These are phyloP conservation scores for Anastrepha obliqua DNA, from an alignment of 1,140 invertebrate genomes.

Conservation along the genomic window DNA sequence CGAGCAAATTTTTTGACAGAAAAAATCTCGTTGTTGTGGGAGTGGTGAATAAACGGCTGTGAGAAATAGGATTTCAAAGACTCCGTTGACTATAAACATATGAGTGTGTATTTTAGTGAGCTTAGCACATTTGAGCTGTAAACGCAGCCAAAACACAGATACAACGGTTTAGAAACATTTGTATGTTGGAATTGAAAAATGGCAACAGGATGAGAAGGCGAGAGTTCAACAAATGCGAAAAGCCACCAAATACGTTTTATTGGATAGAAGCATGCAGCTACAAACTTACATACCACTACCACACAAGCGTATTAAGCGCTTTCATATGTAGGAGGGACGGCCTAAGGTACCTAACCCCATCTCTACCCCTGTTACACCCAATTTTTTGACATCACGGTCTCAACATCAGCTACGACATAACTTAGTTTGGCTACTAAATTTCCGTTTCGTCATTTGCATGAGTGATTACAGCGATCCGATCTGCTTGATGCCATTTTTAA, in stretches of 20 bases:
- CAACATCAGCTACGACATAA: too few species aligned
- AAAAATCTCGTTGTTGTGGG: background rate
- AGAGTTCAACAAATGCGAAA: slow-evolving; percentile 8
- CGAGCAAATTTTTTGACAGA: background rate
- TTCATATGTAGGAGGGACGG: too few species aligned
- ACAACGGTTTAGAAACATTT: background rate
- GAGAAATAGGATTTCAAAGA: background rate
- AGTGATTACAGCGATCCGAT: too few species aligned
- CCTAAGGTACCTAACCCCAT: too few species aligned
- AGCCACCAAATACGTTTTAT: background rate
- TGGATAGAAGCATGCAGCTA: background rate
- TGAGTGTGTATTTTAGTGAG: background rate
- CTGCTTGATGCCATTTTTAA: too few species aligned
- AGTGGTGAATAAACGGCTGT: background rate
- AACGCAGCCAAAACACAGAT: background rate
- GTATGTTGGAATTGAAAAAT: slow-evolving; percentile 2
- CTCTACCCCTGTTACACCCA: too few species aligned
- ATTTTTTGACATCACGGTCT: too few species aligned
- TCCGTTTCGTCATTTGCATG: too few species aligned
- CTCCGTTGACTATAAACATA: background rate
- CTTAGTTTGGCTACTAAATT: too few species aligned
- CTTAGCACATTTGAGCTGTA: background rate
- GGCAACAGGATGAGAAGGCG: background rate
- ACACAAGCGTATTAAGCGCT: too few species aligned
- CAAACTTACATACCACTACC: too few species aligned